Evolutionary conservation across 2,113 vertebrate species (phyloP).

Genomic region (Paramisgurnus dabryanus): DNA sequence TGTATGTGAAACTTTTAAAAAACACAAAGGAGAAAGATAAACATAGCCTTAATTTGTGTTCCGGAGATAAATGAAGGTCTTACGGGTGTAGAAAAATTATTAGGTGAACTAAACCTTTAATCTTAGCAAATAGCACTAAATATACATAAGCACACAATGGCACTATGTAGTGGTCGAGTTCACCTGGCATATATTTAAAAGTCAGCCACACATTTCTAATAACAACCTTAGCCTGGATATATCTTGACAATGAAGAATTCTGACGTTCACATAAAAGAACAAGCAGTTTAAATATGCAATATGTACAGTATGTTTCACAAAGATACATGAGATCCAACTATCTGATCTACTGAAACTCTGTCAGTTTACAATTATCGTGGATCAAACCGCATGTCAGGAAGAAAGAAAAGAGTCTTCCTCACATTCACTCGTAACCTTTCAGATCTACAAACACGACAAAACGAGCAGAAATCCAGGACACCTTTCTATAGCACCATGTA

Average conservation of each 20-base stretch:
- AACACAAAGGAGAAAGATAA: too few relatives aligned
- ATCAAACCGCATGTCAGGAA: conserved; percentile 56
- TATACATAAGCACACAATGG: neutral
- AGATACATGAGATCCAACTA: conserved; percentile 16
- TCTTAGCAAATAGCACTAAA: too few relatives aligned
- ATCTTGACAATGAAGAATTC: neutral
- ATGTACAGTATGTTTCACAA: conserved; percentile 28
- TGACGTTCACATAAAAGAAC: neutral
- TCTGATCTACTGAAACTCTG: conserved; percentile 17
- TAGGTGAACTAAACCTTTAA: too few relatives aligned
- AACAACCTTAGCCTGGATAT: neutral
- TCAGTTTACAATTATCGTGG: conserved; percentile 48
- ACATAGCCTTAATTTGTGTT: too few relatives aligned
- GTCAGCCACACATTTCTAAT: neutral
- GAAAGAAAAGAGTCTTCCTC: conserved; percentile 26
- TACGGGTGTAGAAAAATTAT: too few relatives aligned
- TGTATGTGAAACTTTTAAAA: too few relatives aligned
- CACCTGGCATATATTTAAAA: neutral
- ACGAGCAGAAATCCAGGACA: conserved; percentile 63
- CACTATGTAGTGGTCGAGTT: too few relatives aligned
- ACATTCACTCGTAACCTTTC: conserved; percentile 59
- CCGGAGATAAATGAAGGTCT: too few relatives aligned
- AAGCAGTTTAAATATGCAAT: conserved; percentile 33
- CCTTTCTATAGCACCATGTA: conserved; percentile 68
- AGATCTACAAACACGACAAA: conserved; percentile 63